Conservation (phyloP, 1,140 invertebrate species). For the Capitella teleta region DNA sequence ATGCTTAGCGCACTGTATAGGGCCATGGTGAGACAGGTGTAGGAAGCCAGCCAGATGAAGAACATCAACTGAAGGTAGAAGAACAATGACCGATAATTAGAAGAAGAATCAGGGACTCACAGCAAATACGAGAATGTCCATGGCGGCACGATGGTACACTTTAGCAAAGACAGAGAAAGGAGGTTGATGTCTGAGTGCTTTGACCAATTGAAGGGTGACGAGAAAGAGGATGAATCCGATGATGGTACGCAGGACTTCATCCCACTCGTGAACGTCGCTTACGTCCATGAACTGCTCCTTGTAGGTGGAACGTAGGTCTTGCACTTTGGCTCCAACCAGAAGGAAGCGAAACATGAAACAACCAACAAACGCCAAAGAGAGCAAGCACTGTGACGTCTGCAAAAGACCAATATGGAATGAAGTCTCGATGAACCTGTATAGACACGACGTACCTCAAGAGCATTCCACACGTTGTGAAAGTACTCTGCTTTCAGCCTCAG, state of each 20-base stretch:
- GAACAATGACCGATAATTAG: neutral
- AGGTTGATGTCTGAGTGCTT: conserved; percentile 23
- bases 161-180: conserved; percentile 15
- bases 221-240: conserved; percentile 31
- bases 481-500: neutral
- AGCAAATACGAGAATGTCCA: conserved; percentile 24
- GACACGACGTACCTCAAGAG: conserved; percentile 4
- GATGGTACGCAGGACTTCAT: conserved; percentile 17
- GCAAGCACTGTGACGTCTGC: conserved; percentile 1
- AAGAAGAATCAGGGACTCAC: conserved; percentile 18
- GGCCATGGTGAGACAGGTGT: conserved; percentile 21
- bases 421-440: neutral
- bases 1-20: conserved; percentile 23
- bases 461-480: conserved; percentile 8
- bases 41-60: conserved; percentile 21
- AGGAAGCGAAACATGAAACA: conserved; percentile 33
- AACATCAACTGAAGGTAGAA: conserved; percentile 23
- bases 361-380: conserved; percentile 23
- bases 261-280: conserved; percentile 19
- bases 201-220: conserved; percentile 20
- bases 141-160: conserved; percentile 1
- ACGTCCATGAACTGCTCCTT: conserved; percentile 30
- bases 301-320: conserved; percentile 29
- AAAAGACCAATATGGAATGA: neutral
- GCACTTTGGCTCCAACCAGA: conserved; percentile 23